Evolutionary conservation across 92 coral and sea anemone genomes (phyloP).

Genomic region (Heteractis magnifica): DNA sequence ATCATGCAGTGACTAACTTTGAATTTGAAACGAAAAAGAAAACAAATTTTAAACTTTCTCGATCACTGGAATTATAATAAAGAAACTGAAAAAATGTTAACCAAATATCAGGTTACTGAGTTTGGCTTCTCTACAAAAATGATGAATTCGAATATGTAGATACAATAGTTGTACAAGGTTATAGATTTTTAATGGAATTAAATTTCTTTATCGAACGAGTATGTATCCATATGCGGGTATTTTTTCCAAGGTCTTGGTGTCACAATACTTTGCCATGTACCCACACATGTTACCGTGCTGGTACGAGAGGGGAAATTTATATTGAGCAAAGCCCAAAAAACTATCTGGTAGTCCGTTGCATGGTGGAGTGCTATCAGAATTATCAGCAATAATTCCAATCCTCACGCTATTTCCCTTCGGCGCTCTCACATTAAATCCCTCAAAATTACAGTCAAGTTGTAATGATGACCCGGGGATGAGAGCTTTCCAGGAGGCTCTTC

Average conservation of each 20-base stretch:
- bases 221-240: not conserved
- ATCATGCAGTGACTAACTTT: too few species aligned
- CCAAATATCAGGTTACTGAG: too few species aligned
- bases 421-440: constrained; percentile 12
- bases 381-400: not conserved
- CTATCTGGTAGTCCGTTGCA: not conserved
- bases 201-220: not conserved
- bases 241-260: not conserved
- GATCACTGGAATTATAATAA: too few species aligned
- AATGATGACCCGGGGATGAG: constrained; percentile 8
- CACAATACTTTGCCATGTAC: not conserved
- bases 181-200: too few species aligned
- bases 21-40: too few species aligned
- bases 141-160: too few species aligned
- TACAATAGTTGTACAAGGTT: too few species aligned
- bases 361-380: not conserved
- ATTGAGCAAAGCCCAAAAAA: not conserved
- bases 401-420: not conserved
- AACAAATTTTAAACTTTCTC: too few species aligned
- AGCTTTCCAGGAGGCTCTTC: not conserved
- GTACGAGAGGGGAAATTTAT: not conserved
- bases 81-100: too few species aligned
- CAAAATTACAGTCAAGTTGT: not conserved
- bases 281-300: not conserved
- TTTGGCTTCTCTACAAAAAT: too few species aligned